phyloP scores from a whole-genome alignment of 2,888 invertebrate genomes.

The Cheilosia soror region DNA sequence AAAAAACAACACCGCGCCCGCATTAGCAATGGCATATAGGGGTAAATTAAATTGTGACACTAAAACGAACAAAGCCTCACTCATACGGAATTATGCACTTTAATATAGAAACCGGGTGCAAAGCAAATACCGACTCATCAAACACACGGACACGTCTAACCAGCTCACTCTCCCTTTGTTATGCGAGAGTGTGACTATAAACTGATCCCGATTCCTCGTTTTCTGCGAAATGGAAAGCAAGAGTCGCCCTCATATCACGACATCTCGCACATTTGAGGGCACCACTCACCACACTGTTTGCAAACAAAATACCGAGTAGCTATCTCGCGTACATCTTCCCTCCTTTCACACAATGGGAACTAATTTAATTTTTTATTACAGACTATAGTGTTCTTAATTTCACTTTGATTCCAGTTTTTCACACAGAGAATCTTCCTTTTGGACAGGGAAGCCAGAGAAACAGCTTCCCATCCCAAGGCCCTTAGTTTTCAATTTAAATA shows the following conservation, averaged over 20 bases:
- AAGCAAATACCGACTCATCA: slow-evolving; percentile 23
- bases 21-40: slow-evolving; percentile 51
- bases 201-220: slow-evolving; percentile 36
- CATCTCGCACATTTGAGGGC: slow-evolving; percentile 3
- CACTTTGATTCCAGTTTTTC: slow-evolving; percentile 57
- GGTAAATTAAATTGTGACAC: slow-evolving; percentile 61
- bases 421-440: slow-evolving; percentile 28
- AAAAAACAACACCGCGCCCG: slow-evolving; percentile 22
- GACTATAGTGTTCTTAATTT: slow-evolving; percentile 61
- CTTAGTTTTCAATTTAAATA: slow-evolving; percentile 12
- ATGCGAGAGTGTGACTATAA: slow-evolving; percentile 36
- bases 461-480: slow-evolving; percentile 11
- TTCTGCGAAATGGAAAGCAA: slow-evolving; percentile 34
- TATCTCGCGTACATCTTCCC: neutral
- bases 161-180: slow-evolving; percentile 23
- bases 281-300: neutral
- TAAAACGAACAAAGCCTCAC: slow-evolving; percentile 22
- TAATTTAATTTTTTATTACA: slow-evolving; percentile 65
- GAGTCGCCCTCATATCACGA: slow-evolving; percentile 43
- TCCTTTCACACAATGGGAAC: slow-evolving; percentile 31
- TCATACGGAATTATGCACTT: slow-evolving; percentile 27
- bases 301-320: neutral
- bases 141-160: neutral
- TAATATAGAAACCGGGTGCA: slow-evolving; percentile 15
- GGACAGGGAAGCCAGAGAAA: neutral